Base-by-base conservation (phyloP, 1,140 invertebrate species). In the Dreissena rostriformis region DNA sequence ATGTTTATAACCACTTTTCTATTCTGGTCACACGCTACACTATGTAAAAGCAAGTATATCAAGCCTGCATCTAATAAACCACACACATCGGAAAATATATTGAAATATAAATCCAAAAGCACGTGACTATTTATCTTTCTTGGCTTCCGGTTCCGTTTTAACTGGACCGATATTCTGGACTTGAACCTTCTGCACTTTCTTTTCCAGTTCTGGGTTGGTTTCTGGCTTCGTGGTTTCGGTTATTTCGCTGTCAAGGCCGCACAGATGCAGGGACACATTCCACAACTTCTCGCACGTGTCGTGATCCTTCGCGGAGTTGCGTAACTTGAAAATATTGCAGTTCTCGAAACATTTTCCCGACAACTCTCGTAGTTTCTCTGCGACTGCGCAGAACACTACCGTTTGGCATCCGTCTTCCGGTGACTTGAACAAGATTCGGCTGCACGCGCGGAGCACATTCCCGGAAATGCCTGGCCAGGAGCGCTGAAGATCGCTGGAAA, bases 351-450 rank as follows among this genome's bases (percentile, higher is more conserved):
- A 77, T 73, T 87, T 92, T 2, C 91, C 91, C 5, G 91, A 91
- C 55, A 90, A 72, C 12, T 91, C 89, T 12, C 87, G 73, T 0
- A 92, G 63, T 0, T 89, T 86, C 67, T 92, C 90, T 19, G 86
- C 89, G 10, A 92, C 89, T 17, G 91, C 92, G 52, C 89, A 91
- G 82, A 89, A 90, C 10, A 92, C 88, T 73, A 92, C 84, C 28
- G 90, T 91, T 75, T 92, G 92, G 78, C 90, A 90, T 28, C 91
- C 92, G 29, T 92, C 88, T 29, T 92, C 90, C 0, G 90, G 88
- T 0, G 88, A 81, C 76, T 92, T 92, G 81, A 92, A 92, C 66
- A 92, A 85, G 49, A 91, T 65, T 74, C 88, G 86, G 0, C 86
- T 65, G 39, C 87, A 70, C 15, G 81, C 83, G 12, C 91, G 83